Conservation (phyloP, 2,113 vertebrate genomes). For the Ptilorrhoa leucosticta region DNA sequence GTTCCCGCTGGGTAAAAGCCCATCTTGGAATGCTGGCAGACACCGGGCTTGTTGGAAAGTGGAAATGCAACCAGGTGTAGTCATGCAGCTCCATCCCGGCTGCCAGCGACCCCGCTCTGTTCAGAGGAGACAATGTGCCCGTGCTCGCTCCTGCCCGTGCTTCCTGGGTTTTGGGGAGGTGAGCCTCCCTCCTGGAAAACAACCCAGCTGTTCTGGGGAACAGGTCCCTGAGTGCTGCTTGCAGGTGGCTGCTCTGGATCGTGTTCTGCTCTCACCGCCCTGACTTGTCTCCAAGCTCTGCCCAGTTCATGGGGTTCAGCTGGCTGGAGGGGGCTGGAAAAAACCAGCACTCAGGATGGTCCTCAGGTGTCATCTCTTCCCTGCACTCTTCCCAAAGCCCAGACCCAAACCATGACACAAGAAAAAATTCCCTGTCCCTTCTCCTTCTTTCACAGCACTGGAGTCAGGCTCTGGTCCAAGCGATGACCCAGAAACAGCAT, state of each 20-base stretch:
- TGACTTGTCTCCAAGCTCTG: neutral
- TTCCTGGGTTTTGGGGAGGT: neutral
- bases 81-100: neutral
- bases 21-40: neutral
- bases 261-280: accelerated
- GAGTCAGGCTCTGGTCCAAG: neutral
- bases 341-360: neutral
- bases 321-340: neutral
- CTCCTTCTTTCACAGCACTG: neutral
- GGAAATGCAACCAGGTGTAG: slow-evolving; percentile 31
- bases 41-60: neutral
- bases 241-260: neutral
- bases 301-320: accelerated
- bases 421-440: neutral
- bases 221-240: neutral
- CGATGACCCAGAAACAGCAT: neutral
- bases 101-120: neutral
- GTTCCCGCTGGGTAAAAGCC: neutral
- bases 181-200: neutral
- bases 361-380: neutral
- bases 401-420: neutral
- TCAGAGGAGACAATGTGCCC: neutral
- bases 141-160: neutral
- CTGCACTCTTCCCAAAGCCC: neutral
- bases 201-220: neutral